Percentiles rank a stretch among this genome's conserved stretches.
Conservation (phyloP, 1,140 invertebrate genomes). For the Brachionus calyciflorus region DNA sequence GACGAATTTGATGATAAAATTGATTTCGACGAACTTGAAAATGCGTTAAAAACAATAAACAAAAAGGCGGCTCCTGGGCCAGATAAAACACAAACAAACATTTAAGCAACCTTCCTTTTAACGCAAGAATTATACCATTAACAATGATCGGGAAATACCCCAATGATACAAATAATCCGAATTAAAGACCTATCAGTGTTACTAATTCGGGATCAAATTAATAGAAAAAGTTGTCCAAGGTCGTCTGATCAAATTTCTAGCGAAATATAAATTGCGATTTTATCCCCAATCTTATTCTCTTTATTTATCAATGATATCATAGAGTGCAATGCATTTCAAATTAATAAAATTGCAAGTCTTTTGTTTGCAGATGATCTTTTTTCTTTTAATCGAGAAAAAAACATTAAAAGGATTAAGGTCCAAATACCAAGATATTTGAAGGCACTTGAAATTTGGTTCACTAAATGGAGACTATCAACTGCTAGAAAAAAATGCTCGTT, state of each 20-base stretch:
- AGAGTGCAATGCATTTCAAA: not conserved
- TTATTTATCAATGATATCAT: constrained; percentile 43
- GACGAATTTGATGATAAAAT: not conserved
- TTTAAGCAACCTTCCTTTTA: not conserved
- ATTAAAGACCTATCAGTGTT: constrained; percentile 8
- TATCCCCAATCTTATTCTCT: constrained; percentile 6
- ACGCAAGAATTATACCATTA: not conserved
- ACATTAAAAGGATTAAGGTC: not conserved
- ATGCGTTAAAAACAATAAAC: not conserved
- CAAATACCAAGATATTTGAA: not conserved
- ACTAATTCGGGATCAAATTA: no score
- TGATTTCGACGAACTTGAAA: not conserved
- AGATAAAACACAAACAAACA: not conserved
- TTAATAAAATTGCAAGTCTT: not conserved
- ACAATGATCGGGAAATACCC: not conserved
- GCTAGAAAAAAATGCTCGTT: constrained; percentile 24
- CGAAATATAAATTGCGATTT: not conserved
- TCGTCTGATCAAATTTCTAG: no score
- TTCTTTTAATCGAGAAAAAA: not conserved
- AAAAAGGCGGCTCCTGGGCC: not conserved
- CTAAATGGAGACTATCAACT: not conserved
- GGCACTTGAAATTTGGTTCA: not conserved
- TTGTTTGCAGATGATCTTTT: not conserved
- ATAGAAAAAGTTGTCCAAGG: no score
- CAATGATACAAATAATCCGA: not conserved